Evolutionary conservation across 2,113 vertebrate genomes (phyloP), one percentile per base, ranked within the genome.

Genomic region (Dendropsophus ebraccatus): DNA sequence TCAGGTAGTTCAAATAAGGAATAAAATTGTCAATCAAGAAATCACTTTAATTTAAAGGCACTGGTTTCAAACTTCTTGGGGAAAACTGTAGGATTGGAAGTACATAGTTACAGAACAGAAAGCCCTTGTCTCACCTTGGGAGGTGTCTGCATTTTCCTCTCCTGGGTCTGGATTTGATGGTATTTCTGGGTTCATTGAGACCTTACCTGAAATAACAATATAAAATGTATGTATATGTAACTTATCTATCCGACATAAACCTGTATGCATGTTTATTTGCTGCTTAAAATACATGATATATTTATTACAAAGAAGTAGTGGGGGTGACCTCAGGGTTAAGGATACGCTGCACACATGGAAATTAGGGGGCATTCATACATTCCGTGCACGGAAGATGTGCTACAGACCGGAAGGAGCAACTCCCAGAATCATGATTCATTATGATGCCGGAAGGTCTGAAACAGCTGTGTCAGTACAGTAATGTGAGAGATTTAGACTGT

Each of bases 131-230:
- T 81, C 54, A 87, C 85, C 77, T 81, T 87, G 77, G 32, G 77
- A 10, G 25, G 19, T 37, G 5, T 87, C 62, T 35, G 67, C 21
- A 56, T 47, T 81, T 37, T 81, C 69, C 50, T 80, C 85, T 16
- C 56, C 78, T 25, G 19, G 17, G 47, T 87, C 67, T 74, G 50
- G 52, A 23, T 60, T 81, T 87, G 78, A 81, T 74, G 67, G 41
- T 1, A 56, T 10, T 58, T 87, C 85, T 74, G 69, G 35, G 23
- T 69, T 60, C 25, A 58, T 74, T 25, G 25, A 12, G 10, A n/a
- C 41, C 74, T 87, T 87, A 74, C 65, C 85, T 87, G 54, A 80
- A 87, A 86, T 67, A 11, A 85, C 5, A 84, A 76, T n/a, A 74
- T 10, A 32, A n/a, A 76, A 70, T 41, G 30, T 41, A 70, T 70